Conservation (phyloP, 2,797 vertebrate species). For the Notamacropus eugenii region DNA sequence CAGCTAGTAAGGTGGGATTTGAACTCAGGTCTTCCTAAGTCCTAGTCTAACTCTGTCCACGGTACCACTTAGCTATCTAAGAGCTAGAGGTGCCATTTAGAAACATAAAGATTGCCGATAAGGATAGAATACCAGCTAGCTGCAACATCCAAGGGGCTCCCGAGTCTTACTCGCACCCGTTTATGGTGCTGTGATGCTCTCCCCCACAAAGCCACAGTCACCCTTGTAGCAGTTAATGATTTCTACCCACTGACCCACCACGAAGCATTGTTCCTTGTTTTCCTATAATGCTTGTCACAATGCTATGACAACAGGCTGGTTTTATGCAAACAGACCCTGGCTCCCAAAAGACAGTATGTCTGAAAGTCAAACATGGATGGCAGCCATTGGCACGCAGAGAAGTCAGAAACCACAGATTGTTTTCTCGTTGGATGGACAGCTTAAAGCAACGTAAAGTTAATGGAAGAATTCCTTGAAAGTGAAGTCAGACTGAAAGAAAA, state of each 20-base stretch:
- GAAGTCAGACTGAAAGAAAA: conserved; percentile 88
- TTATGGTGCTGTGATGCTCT: background rate
- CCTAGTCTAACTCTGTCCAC: background rate
- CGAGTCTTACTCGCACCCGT: background rate
- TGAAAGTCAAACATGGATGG: conserved; percentile 86
- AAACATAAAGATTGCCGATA: conserved; percentile 1
- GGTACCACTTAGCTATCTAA: background rate
- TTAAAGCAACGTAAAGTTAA: conserved; percentile 88
- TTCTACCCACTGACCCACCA: conserved; percentile 71
- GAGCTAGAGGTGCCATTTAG: conserved; percentile 18
- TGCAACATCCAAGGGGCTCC: background rate
- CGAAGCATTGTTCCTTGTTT: conserved; percentile 77
- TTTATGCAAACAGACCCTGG: conserved; percentile 82
- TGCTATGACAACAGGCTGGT: conserved; percentile 86
- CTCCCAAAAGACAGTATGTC: conserved; percentile 83
- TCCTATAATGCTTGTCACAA: conserved; percentile 83
- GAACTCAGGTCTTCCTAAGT: background rate
- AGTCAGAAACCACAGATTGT: conserved; percentile 86
- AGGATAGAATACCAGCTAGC: conserved; percentile 29
- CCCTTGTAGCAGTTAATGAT: conserved; percentile 55
- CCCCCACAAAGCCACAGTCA: conserved; percentile 46
- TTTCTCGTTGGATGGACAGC: conserved; percentile 85
- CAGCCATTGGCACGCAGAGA: conserved; percentile 85
- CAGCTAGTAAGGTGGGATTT: background rate
- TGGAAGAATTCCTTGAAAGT: conserved; percentile 92